Conservation (phyloP, 2,113 vertebrate species). For the Stomatorhinus ivindoensis region DNA sequence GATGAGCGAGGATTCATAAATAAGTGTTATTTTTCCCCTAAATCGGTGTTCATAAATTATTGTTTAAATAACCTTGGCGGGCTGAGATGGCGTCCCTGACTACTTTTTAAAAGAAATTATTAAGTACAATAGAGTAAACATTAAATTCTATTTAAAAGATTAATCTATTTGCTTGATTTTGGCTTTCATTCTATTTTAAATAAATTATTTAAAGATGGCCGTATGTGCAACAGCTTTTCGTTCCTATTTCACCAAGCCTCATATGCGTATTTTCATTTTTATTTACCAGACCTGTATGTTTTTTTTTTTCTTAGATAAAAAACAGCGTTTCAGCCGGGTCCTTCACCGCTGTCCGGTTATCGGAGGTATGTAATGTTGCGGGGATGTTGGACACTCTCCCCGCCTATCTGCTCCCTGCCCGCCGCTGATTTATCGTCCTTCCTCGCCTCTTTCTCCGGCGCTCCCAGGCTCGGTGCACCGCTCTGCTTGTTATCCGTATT, state of each 20-base stretch:
- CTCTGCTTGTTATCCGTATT: not conserved
- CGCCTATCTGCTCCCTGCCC: not conserved
- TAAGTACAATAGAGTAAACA: not conserved
- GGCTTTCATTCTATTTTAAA: not conserved
- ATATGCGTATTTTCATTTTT: not conserved
- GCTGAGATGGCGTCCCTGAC: not conserved
- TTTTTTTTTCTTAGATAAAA: not conserved
- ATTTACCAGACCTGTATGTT: not conserved
- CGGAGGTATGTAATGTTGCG: not conserved
- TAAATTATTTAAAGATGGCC: not conserved
- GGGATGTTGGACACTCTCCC: not conserved
- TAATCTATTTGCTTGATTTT: not conserved
- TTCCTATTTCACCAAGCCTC: not conserved
- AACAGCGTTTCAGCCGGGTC: not conserved
- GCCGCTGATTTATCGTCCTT: not conserved
- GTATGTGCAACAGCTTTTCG: not conserved
- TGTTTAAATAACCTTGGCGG: constrained; percentile 6
- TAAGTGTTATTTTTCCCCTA: not conserved
- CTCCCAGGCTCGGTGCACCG: not conserved
- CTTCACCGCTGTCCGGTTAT: not conserved
- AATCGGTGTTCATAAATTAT: not conserved
- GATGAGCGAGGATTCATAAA: not conserved
- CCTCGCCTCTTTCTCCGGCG: not conserved
- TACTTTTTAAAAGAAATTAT: not conserved
- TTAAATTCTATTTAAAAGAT: not conserved